Evolutionary conservation across 2,797 vertebrate species (phyloP).

Genomic region (Sardinella longiceps): DNA sequence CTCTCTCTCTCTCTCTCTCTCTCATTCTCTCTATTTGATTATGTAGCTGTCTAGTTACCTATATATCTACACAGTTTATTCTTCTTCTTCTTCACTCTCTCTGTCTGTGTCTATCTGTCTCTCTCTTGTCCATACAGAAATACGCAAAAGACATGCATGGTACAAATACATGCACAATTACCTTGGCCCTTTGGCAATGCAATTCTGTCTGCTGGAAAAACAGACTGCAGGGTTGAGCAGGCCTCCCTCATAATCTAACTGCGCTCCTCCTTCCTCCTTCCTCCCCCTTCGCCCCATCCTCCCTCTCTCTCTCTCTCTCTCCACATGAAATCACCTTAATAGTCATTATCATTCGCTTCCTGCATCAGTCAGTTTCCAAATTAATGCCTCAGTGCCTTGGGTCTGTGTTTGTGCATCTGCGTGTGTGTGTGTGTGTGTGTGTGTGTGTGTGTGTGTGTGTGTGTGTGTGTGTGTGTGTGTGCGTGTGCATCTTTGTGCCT

Average conservation of each 20-base stretch:
- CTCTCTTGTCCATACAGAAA: constrained; percentile 29
- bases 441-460: neutral
- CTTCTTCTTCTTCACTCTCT: too few species aligned
- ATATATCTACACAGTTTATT: too few species aligned
- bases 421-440: constrained; percentile 30
- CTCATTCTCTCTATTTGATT: too few species aligned
- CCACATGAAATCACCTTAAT: constrained; percentile 57
- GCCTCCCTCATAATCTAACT: neutral
- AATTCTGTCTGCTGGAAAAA: neutral
- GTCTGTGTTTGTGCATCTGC: constrained; percentile 29
- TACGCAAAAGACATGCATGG: constrained; percentile 12
- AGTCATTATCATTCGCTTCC: constrained; percentile 59
- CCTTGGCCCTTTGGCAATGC: neutral
- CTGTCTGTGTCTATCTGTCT: constrained; percentile 50
- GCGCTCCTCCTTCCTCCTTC: constrained; percentile 27
- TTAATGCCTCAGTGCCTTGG: constrained; percentile 42
- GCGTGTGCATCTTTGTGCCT: neutral
- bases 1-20: too few species aligned
- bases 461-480: constrained; percentile 30
- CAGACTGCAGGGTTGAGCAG: neutral
- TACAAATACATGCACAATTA: neutral
- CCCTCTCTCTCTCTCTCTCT: constrained; percentile 33
- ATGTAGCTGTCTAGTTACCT: too few species aligned
- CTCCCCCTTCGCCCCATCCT: constrained; percentile 41
- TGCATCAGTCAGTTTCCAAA: constrained; percentile 51